Conservation (phyloP, 1,140 invertebrate genomes). For the Lordiphosa clarofinis region DNA sequence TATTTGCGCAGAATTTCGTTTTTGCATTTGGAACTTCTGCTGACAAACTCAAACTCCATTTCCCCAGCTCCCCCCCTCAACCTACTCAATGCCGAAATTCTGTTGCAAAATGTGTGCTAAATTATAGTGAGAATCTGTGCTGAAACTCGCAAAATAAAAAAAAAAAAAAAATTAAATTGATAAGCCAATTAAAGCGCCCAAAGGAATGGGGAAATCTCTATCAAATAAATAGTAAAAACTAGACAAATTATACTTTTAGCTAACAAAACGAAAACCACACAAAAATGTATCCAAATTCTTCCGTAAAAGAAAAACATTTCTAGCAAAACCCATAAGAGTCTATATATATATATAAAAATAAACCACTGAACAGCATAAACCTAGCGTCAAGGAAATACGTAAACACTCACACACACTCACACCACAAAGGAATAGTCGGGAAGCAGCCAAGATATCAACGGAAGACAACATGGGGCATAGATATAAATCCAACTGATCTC, state of each 20-base stretch:
- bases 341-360: slow-evolving; percentile 17
- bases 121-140: slow-evolving; percentile 33
- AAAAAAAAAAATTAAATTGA: slow-evolving; percentile 8
- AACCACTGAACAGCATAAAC: slow-evolving; percentile 53
- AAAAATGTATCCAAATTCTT: slow-evolving; percentile 74
- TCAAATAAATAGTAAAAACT: slow-evolving; percentile 24
- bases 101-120: slow-evolving; percentile 40
- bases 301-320: slow-evolving; percentile 63
- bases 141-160: slow-evolving; percentile 20
- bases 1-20: slow-evolving; percentile 41
- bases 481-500: slow-evolving; percentile 51
- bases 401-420: slow-evolving; percentile 62
- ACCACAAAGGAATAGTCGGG: slow-evolving; percentile 24
- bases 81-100: slow-evolving; percentile 34
- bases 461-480: slow-evolving; percentile 15
- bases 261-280: slow-evolving; percentile 21
- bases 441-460: slow-evolving; percentile 25
- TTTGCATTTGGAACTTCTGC: slow-evolving; percentile 51
- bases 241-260: slow-evolving; percentile 73
- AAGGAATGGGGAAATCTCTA: slow-evolving; percentile 30
- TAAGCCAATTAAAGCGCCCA: slow-evolving; percentile 54
- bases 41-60: slow-evolving; percentile 32
- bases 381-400: slow-evolving; percentile 60
- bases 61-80: not conserved
- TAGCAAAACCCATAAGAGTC: slow-evolving; percentile 32